Evolutionary conservation across 2,797 vertebrate species (phyloP).

Genomic region (Pempheris klunzingeri): DNA sequence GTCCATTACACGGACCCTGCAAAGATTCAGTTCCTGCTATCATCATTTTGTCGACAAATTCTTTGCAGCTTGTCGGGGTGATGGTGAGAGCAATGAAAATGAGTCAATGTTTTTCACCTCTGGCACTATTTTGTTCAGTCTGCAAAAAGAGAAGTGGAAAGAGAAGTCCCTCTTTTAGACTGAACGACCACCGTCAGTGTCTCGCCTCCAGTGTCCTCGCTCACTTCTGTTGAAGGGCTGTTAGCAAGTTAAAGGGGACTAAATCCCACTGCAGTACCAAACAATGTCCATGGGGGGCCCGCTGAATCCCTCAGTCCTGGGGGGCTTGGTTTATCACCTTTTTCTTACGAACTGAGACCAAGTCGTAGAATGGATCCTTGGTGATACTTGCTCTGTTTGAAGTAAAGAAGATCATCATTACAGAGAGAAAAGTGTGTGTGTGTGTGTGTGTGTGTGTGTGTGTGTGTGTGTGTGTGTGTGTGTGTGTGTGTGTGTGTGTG

Average conservation of each 20-base stretch:
- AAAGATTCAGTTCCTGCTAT: neutral
- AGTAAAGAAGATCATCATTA: neutral
- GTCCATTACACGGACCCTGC: neutral
- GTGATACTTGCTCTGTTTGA: slow-evolving; percentile 93
- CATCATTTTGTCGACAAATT: neutral
- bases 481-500: no score
- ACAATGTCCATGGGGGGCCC: slow-evolving; percentile 5
- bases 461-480: no score
- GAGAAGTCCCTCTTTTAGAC: slow-evolving; percentile 51
- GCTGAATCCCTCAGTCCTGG: slow-evolving; percentile 69
- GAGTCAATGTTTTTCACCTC: slow-evolving; percentile 12
- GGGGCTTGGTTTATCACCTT: slow-evolving; percentile 88
- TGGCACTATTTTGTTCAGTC: slow-evolving; percentile 20
- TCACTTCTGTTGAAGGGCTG: neutral
- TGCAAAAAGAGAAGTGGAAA: slow-evolving; percentile 56
- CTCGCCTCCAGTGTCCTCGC: neutral
- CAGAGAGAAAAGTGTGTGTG: neutral
- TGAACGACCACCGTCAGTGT: neutral
- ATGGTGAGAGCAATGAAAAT: slow-evolving; percentile 1
- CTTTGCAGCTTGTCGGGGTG: neutral
- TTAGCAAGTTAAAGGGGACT: neutral
- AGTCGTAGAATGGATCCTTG: slow-evolving; percentile 95
- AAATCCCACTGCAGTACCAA: neutral
- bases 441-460: no score
- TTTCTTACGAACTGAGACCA: slow-evolving; percentile 94